Evolutionary conservation across 2,797 vertebrate species (phyloP).

Genomic region (Sebastes aleutianus): DNA sequence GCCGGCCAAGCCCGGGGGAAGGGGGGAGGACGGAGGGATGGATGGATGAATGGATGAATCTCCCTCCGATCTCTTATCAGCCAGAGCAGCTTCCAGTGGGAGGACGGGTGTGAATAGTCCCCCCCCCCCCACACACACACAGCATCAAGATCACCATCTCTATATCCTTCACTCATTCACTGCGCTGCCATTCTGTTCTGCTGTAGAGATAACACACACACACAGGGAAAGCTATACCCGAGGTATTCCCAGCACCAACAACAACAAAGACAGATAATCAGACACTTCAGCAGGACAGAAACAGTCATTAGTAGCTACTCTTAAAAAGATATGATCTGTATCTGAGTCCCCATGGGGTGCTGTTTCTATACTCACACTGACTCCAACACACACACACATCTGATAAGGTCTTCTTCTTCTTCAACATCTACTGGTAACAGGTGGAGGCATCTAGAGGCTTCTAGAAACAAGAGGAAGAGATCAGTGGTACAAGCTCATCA

Average conservation of each 20-base stretch:
- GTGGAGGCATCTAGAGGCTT: not conserved
- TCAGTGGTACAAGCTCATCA: not conserved
- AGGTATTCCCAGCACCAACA: constrained; percentile 62
- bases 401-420: not conserved
- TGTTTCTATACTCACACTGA: not conserved
- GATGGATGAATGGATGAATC: constrained; percentile 53
- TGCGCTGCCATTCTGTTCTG: too few species aligned
- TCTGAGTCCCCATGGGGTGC: constrained; percentile 7
- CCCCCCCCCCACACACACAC: not conserved
- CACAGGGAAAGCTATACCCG: constrained; percentile 51
- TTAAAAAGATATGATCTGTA: constrained; percentile 48
- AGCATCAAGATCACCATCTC: too few species aligned
- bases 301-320: constrained; percentile 38
- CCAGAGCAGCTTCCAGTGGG: constrained; percentile 71
- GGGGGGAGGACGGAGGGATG: not conserved
- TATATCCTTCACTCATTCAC: too few species aligned
- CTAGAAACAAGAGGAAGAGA: not conserved
- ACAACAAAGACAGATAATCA: constrained; percentile 37
- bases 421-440: not conserved
- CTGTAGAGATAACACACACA: not conserved
- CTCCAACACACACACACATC: not conserved
- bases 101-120: constrained; percentile 49
- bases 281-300: constrained; percentile 32
- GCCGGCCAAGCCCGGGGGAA: constrained; percentile 28
- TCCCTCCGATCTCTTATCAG: constrained; percentile 79